Evolutionary conservation across 30 jellyfish, hydroid and myxozoan genomes (phyloP).

Genomic region (Aurelia sp.): DNA sequence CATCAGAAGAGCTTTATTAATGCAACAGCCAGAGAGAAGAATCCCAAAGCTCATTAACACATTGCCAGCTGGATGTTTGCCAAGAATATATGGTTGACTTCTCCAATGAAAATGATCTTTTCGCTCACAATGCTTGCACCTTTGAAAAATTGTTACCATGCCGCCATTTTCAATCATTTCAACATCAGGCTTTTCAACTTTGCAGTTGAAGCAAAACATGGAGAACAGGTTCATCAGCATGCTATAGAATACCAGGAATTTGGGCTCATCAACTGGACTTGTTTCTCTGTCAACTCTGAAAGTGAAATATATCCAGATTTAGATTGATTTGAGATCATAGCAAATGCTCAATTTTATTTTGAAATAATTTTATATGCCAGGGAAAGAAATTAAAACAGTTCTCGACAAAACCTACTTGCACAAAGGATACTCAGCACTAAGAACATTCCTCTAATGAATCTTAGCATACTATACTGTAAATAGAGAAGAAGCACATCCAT

Average conservation of each 20-base stretch:
- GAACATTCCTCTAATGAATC: no score
- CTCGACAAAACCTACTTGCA: no score
- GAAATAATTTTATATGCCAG: no score
- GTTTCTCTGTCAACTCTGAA: conserved; percentile 1
- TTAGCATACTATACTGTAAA: no score
- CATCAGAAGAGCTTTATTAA: conserved; percentile 18
- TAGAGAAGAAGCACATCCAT: no score
- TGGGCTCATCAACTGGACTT: conserved; percentile 25
- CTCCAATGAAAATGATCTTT: conserved; percentile 1
- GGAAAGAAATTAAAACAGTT: no score
- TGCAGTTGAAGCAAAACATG: conserved; percentile 38
- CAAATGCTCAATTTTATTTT: no score
- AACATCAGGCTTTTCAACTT: background rate
- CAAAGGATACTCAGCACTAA: no score
- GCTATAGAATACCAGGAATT: conserved; percentile 13
- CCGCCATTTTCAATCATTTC: conserved; percentile 12
- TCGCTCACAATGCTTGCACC: conserved; percentile 8
- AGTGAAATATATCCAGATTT: no score
- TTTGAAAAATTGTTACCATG: conserved; percentile 14
- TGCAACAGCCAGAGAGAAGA: conserved; percentile 11
- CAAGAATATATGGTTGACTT: conserved; percentile 19
- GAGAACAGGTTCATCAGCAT: conserved; percentile 17
- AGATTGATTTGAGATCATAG: no score
- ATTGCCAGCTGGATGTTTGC: conserved; percentile 38
- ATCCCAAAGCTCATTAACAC: conserved; percentile 26